A percentile compares a stretch with the other conserved stretches of the same genome.
phyloP scores from a whole-genome alignment of 2,797 vertebrate genomes.

The Chrysocyon brachyurus region DNA sequence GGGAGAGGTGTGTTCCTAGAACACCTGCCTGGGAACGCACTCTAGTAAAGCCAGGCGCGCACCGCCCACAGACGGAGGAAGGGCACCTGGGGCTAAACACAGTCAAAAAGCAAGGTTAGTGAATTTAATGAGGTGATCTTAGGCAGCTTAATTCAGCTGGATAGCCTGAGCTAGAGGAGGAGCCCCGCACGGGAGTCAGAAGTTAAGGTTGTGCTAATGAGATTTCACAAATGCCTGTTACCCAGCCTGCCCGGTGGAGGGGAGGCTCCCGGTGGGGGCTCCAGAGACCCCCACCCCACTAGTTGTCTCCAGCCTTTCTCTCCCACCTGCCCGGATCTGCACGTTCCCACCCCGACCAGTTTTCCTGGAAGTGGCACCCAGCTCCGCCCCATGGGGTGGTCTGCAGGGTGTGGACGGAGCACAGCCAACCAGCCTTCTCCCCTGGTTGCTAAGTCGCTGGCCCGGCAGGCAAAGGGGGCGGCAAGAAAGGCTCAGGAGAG shows the following conservation, averaged over 20 bases:
- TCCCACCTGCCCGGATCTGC: background rate
- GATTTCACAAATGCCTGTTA: slow-evolving; percentile 41
- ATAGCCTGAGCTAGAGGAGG: slow-evolving; percentile 36
- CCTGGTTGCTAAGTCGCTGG: background rate
- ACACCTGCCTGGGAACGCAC: slow-evolving; percentile 56
- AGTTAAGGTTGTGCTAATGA: slow-evolving; percentile 63
- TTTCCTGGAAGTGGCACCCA: background rate
- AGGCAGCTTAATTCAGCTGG: slow-evolving; percentile 36
- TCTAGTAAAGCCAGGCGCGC: background rate
- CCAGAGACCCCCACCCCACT: background rate
- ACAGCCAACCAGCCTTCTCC: background rate
- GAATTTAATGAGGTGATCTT: slow-evolving; percentile 78
- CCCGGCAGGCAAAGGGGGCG: accelerated
- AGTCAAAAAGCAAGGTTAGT: slow-evolving; percentile 33
- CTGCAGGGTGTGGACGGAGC: too few species aligned
- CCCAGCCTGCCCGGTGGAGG: background rate
- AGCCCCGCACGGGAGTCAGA: background rate
- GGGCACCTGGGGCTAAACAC: slow-evolving; percentile 55
- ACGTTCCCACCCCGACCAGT: background rate
- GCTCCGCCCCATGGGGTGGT: accelerated
- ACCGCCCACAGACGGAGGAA: slow-evolving; percentile 60
- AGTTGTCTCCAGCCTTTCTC: background rate
- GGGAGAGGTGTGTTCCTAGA: background rate
- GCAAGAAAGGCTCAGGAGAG: background rate
- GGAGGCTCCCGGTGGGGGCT: background rate